A percentile compares a stretch with the other conserved stretches of the same genome.
Conservation (phyloP, 2,888 invertebrate genomes). For the Diaprepes abbreviatus region DNA sequence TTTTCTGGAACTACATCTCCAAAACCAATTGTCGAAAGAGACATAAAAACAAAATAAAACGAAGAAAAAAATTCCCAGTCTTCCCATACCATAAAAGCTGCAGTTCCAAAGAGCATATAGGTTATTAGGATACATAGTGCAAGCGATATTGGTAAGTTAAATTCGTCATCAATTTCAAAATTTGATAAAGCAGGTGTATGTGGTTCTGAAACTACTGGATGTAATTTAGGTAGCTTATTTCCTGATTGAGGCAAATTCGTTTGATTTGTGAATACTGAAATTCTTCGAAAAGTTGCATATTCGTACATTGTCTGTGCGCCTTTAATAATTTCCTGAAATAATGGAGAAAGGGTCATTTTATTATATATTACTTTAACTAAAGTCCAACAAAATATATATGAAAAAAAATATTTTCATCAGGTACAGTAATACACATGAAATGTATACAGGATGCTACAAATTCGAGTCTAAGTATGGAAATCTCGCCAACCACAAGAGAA, state of each 20-base stretch:
- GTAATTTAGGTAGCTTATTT: background rate
- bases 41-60: constrained; percentile 97
- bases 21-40: constrained; percentile 97
- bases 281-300: constrained; percentile 80
- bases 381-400: no score
- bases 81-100: constrained; percentile 83
- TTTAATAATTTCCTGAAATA: constrained; percentile 83
- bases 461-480: no score
- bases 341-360: no score
- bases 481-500: no score
- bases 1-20: constrained; percentile 89
- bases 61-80: constrained; percentile 92
- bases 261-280: constrained; percentile 70
- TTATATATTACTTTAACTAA: no score
- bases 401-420: no score
- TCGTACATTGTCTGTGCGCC: constrained; percentile 87
- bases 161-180: constrained; percentile 91
- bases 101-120: constrained; percentile 91
- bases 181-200: constrained; percentile 84
- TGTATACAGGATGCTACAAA: no score
- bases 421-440: no score
- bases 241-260: constrained; percentile 37
- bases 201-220: constrained; percentile 62
- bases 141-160: constrained; percentile 92
- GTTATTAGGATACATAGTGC: constrained; percentile 86